Conservation (phyloP, 2,113 vertebrate species). For the Potamarius usumacintae region DNA sequence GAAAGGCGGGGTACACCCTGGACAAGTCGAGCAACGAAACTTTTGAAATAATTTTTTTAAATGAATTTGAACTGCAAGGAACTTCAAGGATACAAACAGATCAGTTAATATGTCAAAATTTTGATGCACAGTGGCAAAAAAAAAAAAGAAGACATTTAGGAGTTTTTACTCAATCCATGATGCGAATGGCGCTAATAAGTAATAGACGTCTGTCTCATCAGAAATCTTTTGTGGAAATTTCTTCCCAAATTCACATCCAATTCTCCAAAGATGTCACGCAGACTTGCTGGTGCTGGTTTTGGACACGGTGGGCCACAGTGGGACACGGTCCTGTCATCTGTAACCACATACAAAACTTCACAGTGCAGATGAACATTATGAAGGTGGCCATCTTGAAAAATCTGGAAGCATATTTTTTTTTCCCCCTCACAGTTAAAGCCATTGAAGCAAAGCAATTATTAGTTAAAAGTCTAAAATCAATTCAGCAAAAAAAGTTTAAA, state of each 20-base stretch:
- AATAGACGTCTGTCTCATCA: background rate
- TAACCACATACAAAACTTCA: background rate
- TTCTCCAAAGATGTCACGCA: background rate
- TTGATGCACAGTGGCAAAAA: background rate
- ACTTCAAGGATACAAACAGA: background rate
- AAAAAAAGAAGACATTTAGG: background rate
- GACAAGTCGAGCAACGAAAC: too few species aligned
- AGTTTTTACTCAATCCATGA: background rate
- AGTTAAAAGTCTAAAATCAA: too few species aligned
- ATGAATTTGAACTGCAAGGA: background rate
- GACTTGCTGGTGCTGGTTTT: background rate
- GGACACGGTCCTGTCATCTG: background rate
- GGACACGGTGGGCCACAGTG: background rate
- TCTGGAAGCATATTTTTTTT: background rate
- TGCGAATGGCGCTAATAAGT: background rate
- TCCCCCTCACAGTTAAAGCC: too few species aligned
- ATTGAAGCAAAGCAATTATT: too few species aligned
- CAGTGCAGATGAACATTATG: background rate
- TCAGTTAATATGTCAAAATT: background rate
- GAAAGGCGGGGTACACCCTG: too few species aligned
- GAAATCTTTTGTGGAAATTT: background rate
- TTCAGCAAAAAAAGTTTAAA: too few species aligned
- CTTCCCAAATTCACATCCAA: background rate
- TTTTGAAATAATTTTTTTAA: too few species aligned
- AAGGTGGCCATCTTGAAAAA: background rate